phyloP scores from a whole-genome alignment of 2,888 invertebrate species.

The Acholoe squamosa region DNA sequence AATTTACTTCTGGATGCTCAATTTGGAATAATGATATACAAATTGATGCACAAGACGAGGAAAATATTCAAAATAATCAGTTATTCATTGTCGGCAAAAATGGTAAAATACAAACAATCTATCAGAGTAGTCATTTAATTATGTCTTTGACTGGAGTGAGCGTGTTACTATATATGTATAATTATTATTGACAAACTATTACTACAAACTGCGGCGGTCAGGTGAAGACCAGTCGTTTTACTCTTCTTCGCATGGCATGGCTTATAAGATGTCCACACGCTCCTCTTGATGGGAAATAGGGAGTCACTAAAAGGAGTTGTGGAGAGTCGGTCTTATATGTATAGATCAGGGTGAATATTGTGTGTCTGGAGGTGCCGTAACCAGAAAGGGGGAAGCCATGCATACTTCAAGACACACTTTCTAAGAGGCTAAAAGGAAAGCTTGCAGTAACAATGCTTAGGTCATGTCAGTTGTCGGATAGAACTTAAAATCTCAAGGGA shows the following conservation, averaged over 20 bases:
- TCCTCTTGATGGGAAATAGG: not conserved
- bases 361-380: constrained; percentile 23
- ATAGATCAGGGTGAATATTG: not conserved
- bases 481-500: not conserved
- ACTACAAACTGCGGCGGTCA: constrained; percentile 52
- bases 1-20: not conserved
- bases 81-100: not conserved
- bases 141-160: too few species aligned
- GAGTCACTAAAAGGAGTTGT: not conserved
- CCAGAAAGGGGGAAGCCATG: constrained; percentile 57
- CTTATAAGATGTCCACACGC: not conserved
- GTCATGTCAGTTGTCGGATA: not conserved
- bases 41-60: not conserved
- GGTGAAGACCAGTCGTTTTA: constrained; percentile 52
- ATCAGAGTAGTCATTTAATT: not conserved
- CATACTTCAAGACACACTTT: constrained; percentile 56
- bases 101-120: not conserved
- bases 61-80: not conserved
- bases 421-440: constrained; percentile 28
- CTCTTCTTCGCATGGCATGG: constrained; percentile 59
- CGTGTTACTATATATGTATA: too few species aligned
- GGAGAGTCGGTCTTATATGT: not conserved
- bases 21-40: not conserved
- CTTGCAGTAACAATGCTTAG: constrained; percentile 20
- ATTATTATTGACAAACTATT: not conserved